phyloP scores from a whole-genome alignment of 2,113 vertebrate species.

The Chrysemys picta region DNA sequence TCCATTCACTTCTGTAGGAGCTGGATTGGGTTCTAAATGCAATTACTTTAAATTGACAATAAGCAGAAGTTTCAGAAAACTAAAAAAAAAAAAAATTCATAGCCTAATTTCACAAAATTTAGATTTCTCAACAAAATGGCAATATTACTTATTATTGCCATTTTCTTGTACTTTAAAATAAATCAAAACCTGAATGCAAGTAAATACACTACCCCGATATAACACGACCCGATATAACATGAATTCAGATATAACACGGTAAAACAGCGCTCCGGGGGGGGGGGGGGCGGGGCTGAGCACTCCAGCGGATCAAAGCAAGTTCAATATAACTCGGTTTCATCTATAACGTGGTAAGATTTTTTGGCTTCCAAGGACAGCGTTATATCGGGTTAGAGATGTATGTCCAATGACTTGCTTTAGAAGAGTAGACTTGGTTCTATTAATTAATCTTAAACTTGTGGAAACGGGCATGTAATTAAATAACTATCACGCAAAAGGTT shows the following conservation, averaged over 20 bases:
- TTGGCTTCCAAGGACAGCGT: too few species aligned
- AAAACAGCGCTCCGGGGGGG: too few species aligned
- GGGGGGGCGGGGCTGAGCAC: too few species aligned
- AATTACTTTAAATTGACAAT: background rate
- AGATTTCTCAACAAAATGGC: background rate
- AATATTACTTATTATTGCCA: background rate
- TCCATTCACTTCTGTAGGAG: background rate
- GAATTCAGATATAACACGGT: too few species aligned
- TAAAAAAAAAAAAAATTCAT: background rate
- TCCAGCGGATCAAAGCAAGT: too few species aligned
- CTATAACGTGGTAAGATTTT: too few species aligned
- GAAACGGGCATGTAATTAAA: background rate
- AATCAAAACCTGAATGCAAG: background rate
- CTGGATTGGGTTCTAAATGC: background rate
- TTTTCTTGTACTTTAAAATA: background rate
- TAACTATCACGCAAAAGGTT: background rate
- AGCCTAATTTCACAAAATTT: background rate
- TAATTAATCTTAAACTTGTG: slow-evolving; percentile 2
- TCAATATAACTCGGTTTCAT: too few species aligned
- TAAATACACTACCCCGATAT: background rate
- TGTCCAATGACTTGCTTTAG: background rate
- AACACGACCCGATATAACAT: too few species aligned
- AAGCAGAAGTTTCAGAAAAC: background rate
- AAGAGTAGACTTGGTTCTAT: background rate
- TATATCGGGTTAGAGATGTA: too few species aligned